Percentiles rank a stretch among this genome's conserved stretches.
Conservation (phyloP, 2,797 vertebrate species). For the Allobates femoralis region DNA sequence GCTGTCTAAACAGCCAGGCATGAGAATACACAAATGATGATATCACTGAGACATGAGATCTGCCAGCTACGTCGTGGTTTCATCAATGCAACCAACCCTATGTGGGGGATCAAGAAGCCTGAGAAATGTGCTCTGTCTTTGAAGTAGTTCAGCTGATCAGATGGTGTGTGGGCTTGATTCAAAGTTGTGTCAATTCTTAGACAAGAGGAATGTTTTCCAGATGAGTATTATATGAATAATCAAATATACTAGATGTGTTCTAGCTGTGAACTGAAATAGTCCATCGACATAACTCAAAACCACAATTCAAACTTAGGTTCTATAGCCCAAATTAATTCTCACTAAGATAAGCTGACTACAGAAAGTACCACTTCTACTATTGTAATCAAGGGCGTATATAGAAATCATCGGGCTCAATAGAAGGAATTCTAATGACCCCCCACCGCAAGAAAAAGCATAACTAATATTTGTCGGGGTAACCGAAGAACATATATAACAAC, state of each 20-base stretch:
- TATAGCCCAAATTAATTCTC: background rate
- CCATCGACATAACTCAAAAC: background rate
- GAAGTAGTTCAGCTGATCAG: conserved; percentile 53
- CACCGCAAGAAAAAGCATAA: too few species aligned
- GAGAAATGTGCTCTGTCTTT: conserved; percentile 43
- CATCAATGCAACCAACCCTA: conserved; percentile 51
- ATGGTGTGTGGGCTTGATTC: conserved; percentile 56
- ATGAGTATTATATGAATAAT: conserved; percentile 40
- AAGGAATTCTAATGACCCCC: too few species aligned
- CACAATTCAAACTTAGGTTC: background rate
- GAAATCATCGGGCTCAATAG: too few species aligned
- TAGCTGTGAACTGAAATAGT: background rate
- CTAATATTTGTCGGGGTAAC: too few species aligned
- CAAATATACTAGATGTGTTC: conserved; percentile 11
- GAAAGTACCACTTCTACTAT: background rate
- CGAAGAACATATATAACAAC: too few species aligned
- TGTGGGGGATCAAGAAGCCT: conserved; percentile 49
- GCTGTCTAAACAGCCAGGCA: conserved; percentile 24
- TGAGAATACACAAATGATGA: conserved; percentile 41
- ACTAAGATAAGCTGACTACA: background rate
- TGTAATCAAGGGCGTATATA: too few species aligned
- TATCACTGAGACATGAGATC: conserved; percentile 48
- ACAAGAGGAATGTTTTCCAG: conserved; percentile 40
- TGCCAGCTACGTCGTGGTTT: conserved; percentile 51
- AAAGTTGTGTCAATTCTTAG: conserved; percentile 48